These are phyloP conservation scores for Rhaphigaster nebulosa DNA, from an alignment of 2,888 invertebrate genomes.

Conservation along the genomic window DNA sequence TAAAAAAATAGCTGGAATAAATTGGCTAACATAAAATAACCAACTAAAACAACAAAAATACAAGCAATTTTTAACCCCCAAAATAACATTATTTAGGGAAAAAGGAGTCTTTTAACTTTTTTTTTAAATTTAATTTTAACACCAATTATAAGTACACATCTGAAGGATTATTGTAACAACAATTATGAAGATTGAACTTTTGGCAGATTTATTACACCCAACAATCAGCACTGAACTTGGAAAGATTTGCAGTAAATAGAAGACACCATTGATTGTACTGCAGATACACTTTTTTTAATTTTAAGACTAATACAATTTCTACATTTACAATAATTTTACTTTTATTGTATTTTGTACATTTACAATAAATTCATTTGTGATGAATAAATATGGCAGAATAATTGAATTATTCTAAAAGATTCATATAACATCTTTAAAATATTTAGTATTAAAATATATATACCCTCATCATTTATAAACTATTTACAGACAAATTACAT, in stretches of 20 bases:
- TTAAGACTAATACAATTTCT: not conserved
- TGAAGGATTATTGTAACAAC: not conserved
- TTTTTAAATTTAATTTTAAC: not conserved
- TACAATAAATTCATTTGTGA: constrained; percentile 25
- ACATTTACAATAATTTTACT: not conserved
- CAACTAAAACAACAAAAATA: not conserved
- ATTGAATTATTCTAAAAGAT: not conserved
- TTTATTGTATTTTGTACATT: constrained; percentile 41
- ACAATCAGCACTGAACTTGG: not conserved
- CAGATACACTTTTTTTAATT: not conserved
- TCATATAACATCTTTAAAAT: constrained; percentile 33
- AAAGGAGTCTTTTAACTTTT: not conserved
- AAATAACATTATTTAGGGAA: not conserved
- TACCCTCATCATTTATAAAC: constrained; percentile 28
- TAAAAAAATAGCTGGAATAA: not conserved
- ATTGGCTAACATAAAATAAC: not conserved
- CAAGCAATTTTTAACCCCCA: not conserved
- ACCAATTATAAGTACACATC: not conserved
- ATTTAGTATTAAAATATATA: constrained; percentile 31
- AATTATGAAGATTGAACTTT: not conserved
- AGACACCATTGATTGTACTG: not conserved
- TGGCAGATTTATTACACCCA: not conserved
- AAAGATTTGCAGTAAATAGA: not conserved
- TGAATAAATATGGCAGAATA: constrained; percentile 42
- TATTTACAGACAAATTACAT: constrained; percentile 14